A percentile compares a stretch with the other conserved stretches of the same genome.
Conservation (phyloP, 2,797 vertebrate genomes). For the Parambassis ranga region DNA sequence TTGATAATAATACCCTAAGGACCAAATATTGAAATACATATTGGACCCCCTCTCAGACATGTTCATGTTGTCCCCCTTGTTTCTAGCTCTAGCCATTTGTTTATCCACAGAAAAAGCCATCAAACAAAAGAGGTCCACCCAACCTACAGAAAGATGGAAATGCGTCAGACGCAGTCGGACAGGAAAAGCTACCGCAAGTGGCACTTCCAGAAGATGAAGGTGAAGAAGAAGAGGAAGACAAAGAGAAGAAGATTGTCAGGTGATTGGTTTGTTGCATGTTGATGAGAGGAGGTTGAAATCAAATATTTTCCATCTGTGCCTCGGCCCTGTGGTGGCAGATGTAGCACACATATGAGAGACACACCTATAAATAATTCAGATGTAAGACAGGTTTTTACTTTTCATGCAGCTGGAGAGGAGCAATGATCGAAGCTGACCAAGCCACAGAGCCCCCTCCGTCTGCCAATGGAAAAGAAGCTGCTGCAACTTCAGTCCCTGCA, state of each 20-base stretch:
- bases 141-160: conserved; percentile 66
- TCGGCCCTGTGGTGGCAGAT: not conserved
- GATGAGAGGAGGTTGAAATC: not conserved
- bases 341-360: not conserved
- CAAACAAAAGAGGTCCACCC: conserved; percentile 69
- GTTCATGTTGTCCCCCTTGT: not conserved
- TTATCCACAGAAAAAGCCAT: conserved; percentile 65
- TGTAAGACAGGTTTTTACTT: not conserved
- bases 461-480: conserved; percentile 65
- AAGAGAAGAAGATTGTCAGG: conserved; percentile 84
- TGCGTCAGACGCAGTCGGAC: conserved; percentile 48
- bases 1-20: not conserved
- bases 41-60: not conserved
- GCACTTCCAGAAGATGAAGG: conserved; percentile 41
- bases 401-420: conserved; percentile 88
- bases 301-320: not conserved
- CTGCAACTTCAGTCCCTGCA: conserved; percentile 14
- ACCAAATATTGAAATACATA: not conserved
- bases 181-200: conserved; percentile 36
- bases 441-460: conserved; percentile 79
- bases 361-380: not conserved
- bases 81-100: conserved; percentile 6
- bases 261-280: conserved; percentile 31
- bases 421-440: conserved; percentile 89
- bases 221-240: conserved; percentile 46